phyloP scores from a whole-genome alignment of 1,140 invertebrate species.

The Eriosoma lanigerum region DNA sequence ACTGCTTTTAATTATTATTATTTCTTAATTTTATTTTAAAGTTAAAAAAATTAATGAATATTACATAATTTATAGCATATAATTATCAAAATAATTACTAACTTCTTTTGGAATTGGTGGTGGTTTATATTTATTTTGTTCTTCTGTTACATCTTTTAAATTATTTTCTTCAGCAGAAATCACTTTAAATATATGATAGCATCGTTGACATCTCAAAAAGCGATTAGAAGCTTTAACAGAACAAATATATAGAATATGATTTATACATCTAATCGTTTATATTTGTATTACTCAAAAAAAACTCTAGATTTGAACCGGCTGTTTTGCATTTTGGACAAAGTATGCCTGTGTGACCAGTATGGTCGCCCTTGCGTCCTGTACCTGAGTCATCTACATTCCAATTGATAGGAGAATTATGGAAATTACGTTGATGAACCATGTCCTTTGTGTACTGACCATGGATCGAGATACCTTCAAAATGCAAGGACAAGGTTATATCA shows the following conservation, averaged over 20 bases:
- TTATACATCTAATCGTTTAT: neutral
- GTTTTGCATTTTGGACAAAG: conserved; percentile 40
- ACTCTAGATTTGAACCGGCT: conserved; percentile 21
- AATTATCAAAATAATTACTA: neutral
- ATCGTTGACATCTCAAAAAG: conserved; percentile 47
- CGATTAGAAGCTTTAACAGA: conserved; percentile 35
- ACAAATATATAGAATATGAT: neutral
- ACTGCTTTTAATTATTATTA: too few species aligned
- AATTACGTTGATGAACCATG: conserved; percentile 10
- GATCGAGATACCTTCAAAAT: neutral
- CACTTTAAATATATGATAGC: conserved; percentile 45
- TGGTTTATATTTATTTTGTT: conserved; percentile 40
- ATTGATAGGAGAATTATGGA: neutral
- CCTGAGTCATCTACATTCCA: conserved; percentile 1
- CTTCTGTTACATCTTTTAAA: conserved; percentile 40
- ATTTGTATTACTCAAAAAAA: conserved; percentile 41
- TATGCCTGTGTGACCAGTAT: conserved; percentile 31
- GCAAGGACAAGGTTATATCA: conserved; percentile 29
- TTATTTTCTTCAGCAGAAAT: conserved; percentile 47
- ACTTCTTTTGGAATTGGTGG: conserved; percentile 46
- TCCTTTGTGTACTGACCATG: conserved; percentile 4
- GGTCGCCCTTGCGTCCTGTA: conserved; percentile 1
- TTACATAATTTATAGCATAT: neutral
- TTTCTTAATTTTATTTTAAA: too few species aligned
- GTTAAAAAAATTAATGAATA: too few species aligned